Base-by-base conservation (phyloP, 2,113 vertebrate species). In the Melanerpes formicivorus region DNA sequence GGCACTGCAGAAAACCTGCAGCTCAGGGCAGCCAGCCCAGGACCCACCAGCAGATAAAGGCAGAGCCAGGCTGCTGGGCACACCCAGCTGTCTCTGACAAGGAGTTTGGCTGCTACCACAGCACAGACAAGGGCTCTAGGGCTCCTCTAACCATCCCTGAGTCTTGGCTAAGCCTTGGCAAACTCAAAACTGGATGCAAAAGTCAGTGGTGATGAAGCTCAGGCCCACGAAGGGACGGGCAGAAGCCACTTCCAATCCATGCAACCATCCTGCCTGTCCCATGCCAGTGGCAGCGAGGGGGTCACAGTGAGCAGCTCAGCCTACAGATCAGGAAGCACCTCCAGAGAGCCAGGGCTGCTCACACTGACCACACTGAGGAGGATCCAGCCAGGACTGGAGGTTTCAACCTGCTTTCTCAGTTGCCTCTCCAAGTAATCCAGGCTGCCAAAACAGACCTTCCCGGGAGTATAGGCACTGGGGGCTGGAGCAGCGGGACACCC, bases 21-120 rank as follows among this genome's bases (percentile, higher is more conserved):
- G 27, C 18, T 56, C 10, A 27, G 6, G 15, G 26, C 9, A 11
- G 23, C 5, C 32, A 9, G 30, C 29, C 40, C 21, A 6, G 18
- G 44, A 18, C 14, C 52, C 25, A 18, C n/a, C 13, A 11, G 10
- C 0, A 18, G 26, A 22, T 5, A 18, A 6, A 40, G 63, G 58
- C 85, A 34, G 37, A 48, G 50, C 5, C 70, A 54, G 50, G 7
- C 70, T 6, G 8, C 1, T n/a, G 40, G 70, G 11, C 30, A 16
- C 27, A 18, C 10, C 15, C 0, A 1, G 3, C 7, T 3, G 22
- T 5, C 63, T 42, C 29, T 4, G 22, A 25, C 1, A 1, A 10
- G 0, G 56, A 10, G 13, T 26, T 21, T 32, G 44, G 59, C n/a
- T 15, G 22, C 69, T 63, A 63, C 48, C n/a, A 17, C 48, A 23